phyloP scores from a whole-genome alignment of 2,888 invertebrate species.

The Hermaeophaga mercurialis region DNA sequence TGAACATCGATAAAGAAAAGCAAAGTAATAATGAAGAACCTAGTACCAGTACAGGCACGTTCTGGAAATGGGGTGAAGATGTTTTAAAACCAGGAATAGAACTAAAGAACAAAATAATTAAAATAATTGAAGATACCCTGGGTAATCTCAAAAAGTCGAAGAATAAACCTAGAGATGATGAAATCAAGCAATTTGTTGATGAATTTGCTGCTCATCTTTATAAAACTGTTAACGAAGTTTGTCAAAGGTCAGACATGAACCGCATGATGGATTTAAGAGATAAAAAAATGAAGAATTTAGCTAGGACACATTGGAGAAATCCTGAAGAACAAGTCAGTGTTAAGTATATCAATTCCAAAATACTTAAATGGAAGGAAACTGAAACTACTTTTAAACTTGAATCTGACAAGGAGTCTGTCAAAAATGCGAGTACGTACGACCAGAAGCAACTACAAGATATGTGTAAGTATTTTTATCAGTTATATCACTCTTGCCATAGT shows the following conservation, averaged over 20 bases:
- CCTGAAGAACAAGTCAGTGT: constrained; percentile 36
- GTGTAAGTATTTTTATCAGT: constrained; percentile 27
- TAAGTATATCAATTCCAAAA: constrained; percentile 48
- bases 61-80: constrained; percentile 53
- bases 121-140: constrained; percentile 46
- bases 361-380: constrained; percentile 47
- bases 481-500: no score
- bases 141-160: constrained; percentile 37
- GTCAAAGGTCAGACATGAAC: background rate
- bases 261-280: background rate
- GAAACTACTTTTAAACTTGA: constrained; percentile 40
- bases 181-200: constrained; percentile 23
- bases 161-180: constrained; percentile 30
- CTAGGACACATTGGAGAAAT: background rate
- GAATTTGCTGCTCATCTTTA: constrained; percentile 25
- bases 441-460: constrained; percentile 19
- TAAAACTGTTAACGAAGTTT: constrained; percentile 20
- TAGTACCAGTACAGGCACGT: constrained; percentile 4
- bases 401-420: constrained; percentile 32
- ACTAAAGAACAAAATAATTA: constrained; percentile 50
- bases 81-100: constrained; percentile 51
- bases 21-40: background rate
- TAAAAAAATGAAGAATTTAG: background rate
- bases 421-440: constrained; percentile 7
- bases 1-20: constrained; percentile 12